A percentile compares a stretch with the other conserved stretches of the same genome.
These are phyloP conservation scores for Morpho helenor DNA, from an alignment of 2,888 invertebrate species.

Conservation along the genomic window DNA sequence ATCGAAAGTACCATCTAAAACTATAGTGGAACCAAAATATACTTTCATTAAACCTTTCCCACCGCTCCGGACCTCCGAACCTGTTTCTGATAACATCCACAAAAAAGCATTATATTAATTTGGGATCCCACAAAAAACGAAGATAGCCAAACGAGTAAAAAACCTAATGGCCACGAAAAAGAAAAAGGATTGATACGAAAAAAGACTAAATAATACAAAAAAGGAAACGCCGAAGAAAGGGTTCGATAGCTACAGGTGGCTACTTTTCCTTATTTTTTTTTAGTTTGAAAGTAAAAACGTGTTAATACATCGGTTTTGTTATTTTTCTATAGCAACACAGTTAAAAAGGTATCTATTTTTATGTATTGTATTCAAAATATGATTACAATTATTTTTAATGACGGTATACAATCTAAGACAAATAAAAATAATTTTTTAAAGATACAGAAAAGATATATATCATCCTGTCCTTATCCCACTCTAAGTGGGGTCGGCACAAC, in stretches of 20 bases:
- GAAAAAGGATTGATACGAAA: slow-evolving; percentile 63
- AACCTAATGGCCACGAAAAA: slow-evolving; percentile 73
- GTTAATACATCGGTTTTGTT: slow-evolving; percentile 3
- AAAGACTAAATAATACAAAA: slow-evolving; percentile 37
- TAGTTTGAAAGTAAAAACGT: slow-evolving; percentile 18
- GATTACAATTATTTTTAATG: too few species aligned
- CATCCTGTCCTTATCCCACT: too few species aligned
- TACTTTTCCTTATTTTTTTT: slow-evolving; percentile 30
- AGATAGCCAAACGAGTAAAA: slow-evolving; percentile 65
- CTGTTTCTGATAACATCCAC: slow-evolving; percentile 57
- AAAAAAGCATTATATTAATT: slow-evolving; percentile 76
- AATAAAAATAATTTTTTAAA: too few species aligned
- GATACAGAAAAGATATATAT: too few species aligned
- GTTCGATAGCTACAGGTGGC: slow-evolving; percentile 61
- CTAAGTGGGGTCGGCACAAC: too few species aligned
- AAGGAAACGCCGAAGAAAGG: slow-evolving; percentile 59
- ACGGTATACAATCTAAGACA: too few species aligned
- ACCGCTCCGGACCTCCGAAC: slow-evolving; percentile 50
- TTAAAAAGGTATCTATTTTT: too few species aligned
- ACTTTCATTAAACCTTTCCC: slow-evolving; percentile 75
- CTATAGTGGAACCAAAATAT: slow-evolving; percentile 52
- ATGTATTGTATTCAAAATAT: too few species aligned
- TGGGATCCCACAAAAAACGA: slow-evolving; percentile 76
- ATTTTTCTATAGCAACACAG: not conserved
- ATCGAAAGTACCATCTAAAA: slow-evolving; percentile 59